These are phyloP conservation scores for Albula glossodonta DNA, from an alignment of 2,113 vertebrate species.

Conservation along the genomic window DNA sequence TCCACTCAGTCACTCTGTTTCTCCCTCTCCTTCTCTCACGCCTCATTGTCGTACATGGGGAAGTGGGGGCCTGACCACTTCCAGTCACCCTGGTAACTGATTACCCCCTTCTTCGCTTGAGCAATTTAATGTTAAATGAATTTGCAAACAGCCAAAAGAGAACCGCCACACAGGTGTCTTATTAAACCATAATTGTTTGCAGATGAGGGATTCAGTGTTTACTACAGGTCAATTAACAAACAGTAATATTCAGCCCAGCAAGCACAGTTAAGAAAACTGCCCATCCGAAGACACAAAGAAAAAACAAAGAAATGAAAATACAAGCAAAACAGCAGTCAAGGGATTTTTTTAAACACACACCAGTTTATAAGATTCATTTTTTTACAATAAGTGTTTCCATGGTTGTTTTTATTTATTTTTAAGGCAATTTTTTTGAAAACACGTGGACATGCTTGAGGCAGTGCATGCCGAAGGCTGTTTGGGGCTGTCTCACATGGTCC, in stretches of 20 bases:
- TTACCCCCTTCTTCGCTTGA: background rate
- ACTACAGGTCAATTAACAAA: background rate
- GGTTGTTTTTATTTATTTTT: background rate
- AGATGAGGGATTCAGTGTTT: background rate
- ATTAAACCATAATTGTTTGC: background rate
- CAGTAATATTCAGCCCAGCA: too few relatives aligned
- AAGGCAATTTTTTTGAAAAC: background rate
- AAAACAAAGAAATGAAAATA: background rate
- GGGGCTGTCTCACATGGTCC: background rate
- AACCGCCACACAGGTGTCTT: background rate
- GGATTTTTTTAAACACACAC: background rate
- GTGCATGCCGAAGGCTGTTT: too few relatives aligned
- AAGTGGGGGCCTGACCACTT: background rate
- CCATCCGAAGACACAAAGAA: background rate
- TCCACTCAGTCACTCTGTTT: background rate
- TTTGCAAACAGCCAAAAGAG: background rate
- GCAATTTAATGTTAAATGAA: background rate
- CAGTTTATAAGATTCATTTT: background rate
- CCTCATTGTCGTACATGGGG: background rate
- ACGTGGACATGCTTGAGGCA: background rate
- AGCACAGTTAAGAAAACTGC: too few relatives aligned
- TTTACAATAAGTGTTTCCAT: background rate
- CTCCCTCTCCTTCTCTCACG: background rate
- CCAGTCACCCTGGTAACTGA: constrained; percentile 3
- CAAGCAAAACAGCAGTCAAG: background rate